Percentiles rank a stretch among this genome's conserved stretches.
phyloP scores from a whole-genome alignment of 2,797 vertebrate species.

The Tapera naevia region DNA sequence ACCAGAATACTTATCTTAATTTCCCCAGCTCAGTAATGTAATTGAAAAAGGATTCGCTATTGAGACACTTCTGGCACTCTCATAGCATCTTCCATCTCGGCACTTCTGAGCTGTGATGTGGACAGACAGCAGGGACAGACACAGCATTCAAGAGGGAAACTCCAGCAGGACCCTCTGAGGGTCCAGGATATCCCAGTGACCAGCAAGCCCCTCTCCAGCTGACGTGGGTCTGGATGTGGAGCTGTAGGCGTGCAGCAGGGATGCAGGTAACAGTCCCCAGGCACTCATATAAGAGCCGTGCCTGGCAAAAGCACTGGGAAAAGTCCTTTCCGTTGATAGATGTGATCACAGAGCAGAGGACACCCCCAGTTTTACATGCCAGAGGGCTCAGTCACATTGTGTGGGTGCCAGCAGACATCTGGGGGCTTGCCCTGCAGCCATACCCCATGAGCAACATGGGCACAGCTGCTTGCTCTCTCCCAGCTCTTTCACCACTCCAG shows the following conservation, averaged over 20 bases:
- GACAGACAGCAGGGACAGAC: background rate
- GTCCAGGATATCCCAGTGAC: background rate
- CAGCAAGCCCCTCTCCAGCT: background rate
- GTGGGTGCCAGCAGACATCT: background rate
- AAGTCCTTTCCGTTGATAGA: background rate
- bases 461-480: background rate
- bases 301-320: background rate
- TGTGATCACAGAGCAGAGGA: background rate
- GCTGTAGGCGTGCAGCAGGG: background rate
- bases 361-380: fast-evolving
- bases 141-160: background rate
- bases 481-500: background rate
- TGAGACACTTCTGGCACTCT: background rate
- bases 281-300: background rate
- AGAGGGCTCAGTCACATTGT: background rate
- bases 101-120: background rate
- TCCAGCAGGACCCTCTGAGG: fast-evolving
- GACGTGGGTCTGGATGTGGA: fast-evolving
- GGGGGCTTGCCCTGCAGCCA: fast-evolving
- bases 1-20: background rate
- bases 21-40: background rate
- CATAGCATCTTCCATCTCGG: background rate
- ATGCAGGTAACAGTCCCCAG: background rate
- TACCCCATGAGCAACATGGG: fast-evolving
- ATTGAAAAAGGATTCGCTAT: background rate